Percentiles rank a stretch among this genome's conserved stretches.
phyloP scores from a whole-genome alignment of 2,113 vertebrate genomes.

The Prolemur simus region DNA sequence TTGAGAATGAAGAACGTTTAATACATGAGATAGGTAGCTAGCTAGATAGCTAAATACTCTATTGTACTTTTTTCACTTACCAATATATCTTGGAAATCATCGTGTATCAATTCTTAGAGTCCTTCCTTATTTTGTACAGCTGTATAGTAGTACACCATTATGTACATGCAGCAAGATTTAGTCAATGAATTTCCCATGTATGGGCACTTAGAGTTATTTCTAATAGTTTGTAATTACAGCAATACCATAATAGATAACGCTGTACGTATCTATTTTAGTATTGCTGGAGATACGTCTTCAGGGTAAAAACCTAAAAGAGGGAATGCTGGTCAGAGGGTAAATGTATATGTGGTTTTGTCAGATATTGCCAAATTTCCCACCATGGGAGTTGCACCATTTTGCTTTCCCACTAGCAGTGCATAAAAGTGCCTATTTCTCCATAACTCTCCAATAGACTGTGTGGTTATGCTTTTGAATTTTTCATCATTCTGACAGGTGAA shows the following conservation, averaged over 20 bases:
- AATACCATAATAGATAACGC: background rate
- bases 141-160: background rate
- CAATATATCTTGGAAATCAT: background rate
- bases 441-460: background rate
- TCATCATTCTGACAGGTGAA: background rate
- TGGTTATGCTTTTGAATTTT: background rate
- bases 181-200: background rate
- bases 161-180: background rate
- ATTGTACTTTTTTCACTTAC: background rate
- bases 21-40: background rate
- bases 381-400: background rate
- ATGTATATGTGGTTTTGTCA: background rate
- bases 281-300: background rate
- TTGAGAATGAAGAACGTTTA: background rate
- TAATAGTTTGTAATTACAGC: background rate
- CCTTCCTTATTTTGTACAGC: slow-evolving; percentile 19
- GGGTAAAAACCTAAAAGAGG: background rate
- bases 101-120: background rate
- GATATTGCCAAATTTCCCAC: slow-evolving; percentile 16
- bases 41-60: background rate
- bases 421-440: background rate
- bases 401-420: background rate
- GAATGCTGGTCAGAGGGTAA: background rate
- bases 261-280: background rate
- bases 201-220: background rate